phyloP scores from a whole-genome alignment of 1,140 invertebrate species.

The Cydia pomonella region DNA sequence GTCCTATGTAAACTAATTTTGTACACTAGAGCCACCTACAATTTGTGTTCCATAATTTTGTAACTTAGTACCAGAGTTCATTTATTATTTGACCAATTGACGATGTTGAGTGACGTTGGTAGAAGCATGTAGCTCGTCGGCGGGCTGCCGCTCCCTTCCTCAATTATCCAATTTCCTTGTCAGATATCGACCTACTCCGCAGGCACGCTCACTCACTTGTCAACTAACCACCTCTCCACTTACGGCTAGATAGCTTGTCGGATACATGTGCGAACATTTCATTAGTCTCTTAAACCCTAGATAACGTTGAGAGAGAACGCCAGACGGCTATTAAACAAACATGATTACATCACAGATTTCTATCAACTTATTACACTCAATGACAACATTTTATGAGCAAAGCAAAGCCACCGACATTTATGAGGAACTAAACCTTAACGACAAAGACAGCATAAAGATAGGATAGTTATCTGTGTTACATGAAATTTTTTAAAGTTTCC shows the following conservation, averaged over 20 bases:
- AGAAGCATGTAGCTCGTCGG: slow-evolving; percentile 35
- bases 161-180: slow-evolving; percentile 73
- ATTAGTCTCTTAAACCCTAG: background rate
- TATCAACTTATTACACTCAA: background rate
- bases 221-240: slow-evolving; percentile 33
- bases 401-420: background rate
- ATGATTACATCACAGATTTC: slow-evolving; percentile 6
- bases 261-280: background rate
- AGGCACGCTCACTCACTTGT: slow-evolving; percentile 35
- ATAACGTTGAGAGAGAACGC: background rate
- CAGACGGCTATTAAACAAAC: slow-evolving; percentile 17
- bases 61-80: background rate
- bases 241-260: background rate
- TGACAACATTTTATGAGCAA: background rate
- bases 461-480: background rate
- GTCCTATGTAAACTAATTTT: too few relatives aligned
- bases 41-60: background rate
- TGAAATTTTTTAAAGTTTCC: background rate
- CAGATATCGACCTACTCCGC: slow-evolving; percentile 53
- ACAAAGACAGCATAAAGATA: background rate
- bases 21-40: background rate
- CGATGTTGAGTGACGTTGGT: slow-evolving; percentile 32
- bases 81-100: slow-evolving; percentile 1
- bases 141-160: slow-evolving; percentile 62
- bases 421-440: background rate